phyloP scores from a whole-genome alignment of 2,888 invertebrate species.

The Chrysotoxum bicinctum region DNA sequence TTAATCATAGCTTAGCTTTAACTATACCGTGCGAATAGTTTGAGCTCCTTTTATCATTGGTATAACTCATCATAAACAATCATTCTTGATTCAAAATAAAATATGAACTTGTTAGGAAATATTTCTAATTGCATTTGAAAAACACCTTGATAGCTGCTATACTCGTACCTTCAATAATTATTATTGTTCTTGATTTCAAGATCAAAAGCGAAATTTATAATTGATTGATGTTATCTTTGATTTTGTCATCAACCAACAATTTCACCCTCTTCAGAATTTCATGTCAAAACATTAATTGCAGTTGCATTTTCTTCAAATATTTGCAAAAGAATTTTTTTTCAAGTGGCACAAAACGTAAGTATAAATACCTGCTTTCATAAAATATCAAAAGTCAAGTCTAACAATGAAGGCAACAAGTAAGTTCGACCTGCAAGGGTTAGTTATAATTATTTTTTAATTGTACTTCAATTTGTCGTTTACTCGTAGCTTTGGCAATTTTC shows the following conservation, averaged over 20 bases:
- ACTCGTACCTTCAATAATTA: not conserved
- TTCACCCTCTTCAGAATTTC: not conserved
- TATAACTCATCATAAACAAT: too few relatives aligned
- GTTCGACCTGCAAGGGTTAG: not conserved
- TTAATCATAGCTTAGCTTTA: too few relatives aligned
- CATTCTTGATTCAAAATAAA: not conserved
- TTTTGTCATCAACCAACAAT: not conserved
- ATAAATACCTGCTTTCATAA: constrained; percentile 30
- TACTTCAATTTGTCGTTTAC: not conserved
- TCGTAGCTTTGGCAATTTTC: constrained; percentile 33
- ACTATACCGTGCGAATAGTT: too few relatives aligned
- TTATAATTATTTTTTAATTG: not conserved
- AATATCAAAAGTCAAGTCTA: not conserved
- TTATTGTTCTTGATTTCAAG: not conserved
- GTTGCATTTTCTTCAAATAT: constrained; percentile 38
- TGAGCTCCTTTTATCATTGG: too few relatives aligned
- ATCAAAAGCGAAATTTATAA: not conserved
- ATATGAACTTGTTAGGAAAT: not conserved
- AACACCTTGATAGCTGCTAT: not conserved
- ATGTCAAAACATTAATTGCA: constrained; percentile 39
- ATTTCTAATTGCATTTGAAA: not conserved
- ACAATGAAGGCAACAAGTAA: constrained; percentile 60
- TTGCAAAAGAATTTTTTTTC: constrained; percentile 33
- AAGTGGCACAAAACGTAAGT: constrained; percentile 20
- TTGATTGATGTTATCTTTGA: not conserved